Percentiles rank a stretch among this genome's conserved stretches.
phyloP scores from a whole-genome alignment of 2,797 vertebrate genomes.

The Dipus sagitta region DNA sequence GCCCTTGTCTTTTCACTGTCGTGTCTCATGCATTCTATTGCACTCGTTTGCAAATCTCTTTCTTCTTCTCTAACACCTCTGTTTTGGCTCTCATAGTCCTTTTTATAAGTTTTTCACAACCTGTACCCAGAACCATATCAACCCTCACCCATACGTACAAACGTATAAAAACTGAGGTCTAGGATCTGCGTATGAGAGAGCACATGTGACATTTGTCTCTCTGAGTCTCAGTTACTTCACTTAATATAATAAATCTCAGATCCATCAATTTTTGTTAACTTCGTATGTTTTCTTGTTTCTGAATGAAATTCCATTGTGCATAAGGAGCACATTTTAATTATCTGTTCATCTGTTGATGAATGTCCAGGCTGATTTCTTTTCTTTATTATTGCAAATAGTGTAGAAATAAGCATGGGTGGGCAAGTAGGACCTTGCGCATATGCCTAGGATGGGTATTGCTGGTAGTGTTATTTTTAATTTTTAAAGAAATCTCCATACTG shows the following conservation, averaged over 20 bases:
- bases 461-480: background rate
- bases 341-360: background rate
- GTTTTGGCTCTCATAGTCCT: background rate
- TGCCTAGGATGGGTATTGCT: background rate
- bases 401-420: background rate
- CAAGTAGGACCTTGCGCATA: background rate
- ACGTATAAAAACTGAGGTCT: no score
- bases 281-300: background rate
- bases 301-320: background rate
- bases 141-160: no score
- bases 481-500: background rate
- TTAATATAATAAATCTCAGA: background rate
- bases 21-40: background rate
- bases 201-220: background rate
- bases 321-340: background rate
- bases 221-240: background rate
- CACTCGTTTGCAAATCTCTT: background rate
- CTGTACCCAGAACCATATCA: no score
- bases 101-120: no score
- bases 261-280: background rate
- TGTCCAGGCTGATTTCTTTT: background rate
- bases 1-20: background rate
- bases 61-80: background rate
- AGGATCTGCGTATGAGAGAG: no score
- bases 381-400: background rate